These are phyloP conservation scores for Macrocentrus cingulum DNA, from an alignment of 1,140 invertebrate genomes.

Conservation along the genomic window DNA sequence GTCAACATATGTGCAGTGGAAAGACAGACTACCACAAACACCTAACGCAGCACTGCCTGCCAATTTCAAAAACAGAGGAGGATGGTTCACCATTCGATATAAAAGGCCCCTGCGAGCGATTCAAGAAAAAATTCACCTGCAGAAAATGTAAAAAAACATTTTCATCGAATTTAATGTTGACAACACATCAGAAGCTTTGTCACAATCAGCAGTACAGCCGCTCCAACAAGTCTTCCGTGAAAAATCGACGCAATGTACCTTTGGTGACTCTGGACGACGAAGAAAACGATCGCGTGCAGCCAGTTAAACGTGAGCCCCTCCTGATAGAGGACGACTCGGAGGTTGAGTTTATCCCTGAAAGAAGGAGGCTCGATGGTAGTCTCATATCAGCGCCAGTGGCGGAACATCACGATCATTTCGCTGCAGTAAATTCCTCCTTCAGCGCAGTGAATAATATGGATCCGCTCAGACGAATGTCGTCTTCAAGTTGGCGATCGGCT, in stretches of 20 bases:
- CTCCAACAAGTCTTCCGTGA: background rate
- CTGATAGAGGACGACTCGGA: no score
- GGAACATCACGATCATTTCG: no score
- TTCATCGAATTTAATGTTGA: slow-evolving; percentile 16
- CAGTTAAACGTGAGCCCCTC: no score
- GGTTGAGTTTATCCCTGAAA: no score
- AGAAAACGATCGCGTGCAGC: no score
- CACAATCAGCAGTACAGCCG: background rate
- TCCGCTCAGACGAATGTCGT: no score
- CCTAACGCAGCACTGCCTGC: slow-evolving; percentile 8
- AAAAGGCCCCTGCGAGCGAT: slow-evolving; percentile 16
- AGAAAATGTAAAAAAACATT: slow-evolving; percentile 17
- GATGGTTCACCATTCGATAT: slow-evolving; percentile 13
- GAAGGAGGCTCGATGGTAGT: no score
- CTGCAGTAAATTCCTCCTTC: no score
- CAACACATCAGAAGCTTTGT: slow-evolving; percentile 2
- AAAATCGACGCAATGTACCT: background rate
- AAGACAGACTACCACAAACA: background rate
- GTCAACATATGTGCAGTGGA: background rate
- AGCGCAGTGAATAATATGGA: no score
- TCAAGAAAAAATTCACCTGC: slow-evolving; percentile 17
- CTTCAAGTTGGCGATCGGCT: no score
- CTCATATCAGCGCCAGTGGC: no score
- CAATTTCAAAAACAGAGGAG: background rate
- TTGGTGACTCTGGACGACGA: no score